These are phyloP conservation scores for Xiphorhynchus erythropygius DNA, from an alignment of 2,797 vertebrate species.

Conservation along the genomic window DNA sequence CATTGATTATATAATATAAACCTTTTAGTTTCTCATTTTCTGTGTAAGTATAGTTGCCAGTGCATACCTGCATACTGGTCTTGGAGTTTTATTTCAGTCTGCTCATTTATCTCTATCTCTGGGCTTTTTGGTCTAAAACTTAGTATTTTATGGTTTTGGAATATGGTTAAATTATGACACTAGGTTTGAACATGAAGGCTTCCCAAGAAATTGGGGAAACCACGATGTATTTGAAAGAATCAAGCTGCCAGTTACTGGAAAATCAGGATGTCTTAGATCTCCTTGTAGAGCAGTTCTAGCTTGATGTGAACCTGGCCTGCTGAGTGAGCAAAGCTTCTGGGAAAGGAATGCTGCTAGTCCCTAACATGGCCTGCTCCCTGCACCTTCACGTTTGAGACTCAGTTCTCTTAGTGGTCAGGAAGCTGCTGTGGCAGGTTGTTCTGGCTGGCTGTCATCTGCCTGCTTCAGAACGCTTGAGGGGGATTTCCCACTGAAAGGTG, in stretches of 20 bases:
- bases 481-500: conserved; percentile 24
- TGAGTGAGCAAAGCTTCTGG: background rate
- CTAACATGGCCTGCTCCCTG: background rate
- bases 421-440: conserved; percentile 1
- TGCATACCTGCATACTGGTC: background rate
- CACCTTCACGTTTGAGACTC: background rate
- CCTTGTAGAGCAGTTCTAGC: background rate
- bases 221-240: background rate
- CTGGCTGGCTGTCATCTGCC: background rate
- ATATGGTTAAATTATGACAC: background rate
- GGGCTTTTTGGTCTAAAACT: background rate
- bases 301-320: background rate
- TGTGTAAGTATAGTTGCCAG: background rate
- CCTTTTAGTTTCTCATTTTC: background rate
- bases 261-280: background rate
- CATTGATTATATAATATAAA: background rate
- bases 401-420: conserved; percentile 7
- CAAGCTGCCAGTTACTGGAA: background rate
- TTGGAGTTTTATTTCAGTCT: background rate
- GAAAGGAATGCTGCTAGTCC: background rate
- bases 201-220: background rate
- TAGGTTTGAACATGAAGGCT: background rate
- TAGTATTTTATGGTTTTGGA: background rate
- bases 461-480: background rate
- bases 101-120: background rate